Percentiles rank a stretch among this genome's conserved stretches.
These are phyloP conservation scores for Rhinopomastus cyanomelas DNA, from an alignment of 2,113 vertebrate species.

Conservation along the genomic window DNA sequence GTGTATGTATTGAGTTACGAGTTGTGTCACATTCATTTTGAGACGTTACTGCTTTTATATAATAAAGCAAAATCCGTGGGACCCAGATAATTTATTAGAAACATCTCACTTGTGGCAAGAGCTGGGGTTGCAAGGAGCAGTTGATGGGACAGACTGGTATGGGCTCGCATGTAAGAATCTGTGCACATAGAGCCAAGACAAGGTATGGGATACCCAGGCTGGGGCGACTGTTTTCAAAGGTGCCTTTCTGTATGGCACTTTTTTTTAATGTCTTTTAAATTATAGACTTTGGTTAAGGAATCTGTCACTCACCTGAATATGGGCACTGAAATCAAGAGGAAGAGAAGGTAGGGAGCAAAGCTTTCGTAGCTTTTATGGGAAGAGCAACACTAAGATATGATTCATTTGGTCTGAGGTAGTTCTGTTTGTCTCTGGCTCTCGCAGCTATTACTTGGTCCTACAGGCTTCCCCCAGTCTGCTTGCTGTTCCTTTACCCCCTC, in stretches of 20 bases:
- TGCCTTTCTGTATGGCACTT: background rate
- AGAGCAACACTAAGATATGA: accelerated
- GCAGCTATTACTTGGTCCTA: background rate
- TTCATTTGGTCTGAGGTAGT: background rate
- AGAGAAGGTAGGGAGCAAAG: background rate
- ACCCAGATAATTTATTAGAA: background rate
- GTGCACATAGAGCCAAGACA: background rate
- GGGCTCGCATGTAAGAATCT: background rate
- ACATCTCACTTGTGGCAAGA: background rate
- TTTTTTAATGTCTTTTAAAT: background rate
- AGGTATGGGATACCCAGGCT: background rate
- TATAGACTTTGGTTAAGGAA: background rate
- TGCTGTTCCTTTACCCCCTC: background rate
- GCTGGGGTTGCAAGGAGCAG: background rate
- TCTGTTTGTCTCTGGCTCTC: background rate
- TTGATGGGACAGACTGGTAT: background rate
- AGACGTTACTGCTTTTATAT: background rate
- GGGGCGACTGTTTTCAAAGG: background rate
- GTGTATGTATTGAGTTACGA: background rate
- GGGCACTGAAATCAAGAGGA: background rate
- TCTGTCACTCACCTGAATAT: background rate
- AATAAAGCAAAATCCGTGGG: background rate
- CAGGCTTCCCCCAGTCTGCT: background rate
- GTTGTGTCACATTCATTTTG: background rate
- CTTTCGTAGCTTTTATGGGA: background rate